Conservation (phyloP, 2,888 invertebrate genomes). For the Ptilodon capucinus region DNA sequence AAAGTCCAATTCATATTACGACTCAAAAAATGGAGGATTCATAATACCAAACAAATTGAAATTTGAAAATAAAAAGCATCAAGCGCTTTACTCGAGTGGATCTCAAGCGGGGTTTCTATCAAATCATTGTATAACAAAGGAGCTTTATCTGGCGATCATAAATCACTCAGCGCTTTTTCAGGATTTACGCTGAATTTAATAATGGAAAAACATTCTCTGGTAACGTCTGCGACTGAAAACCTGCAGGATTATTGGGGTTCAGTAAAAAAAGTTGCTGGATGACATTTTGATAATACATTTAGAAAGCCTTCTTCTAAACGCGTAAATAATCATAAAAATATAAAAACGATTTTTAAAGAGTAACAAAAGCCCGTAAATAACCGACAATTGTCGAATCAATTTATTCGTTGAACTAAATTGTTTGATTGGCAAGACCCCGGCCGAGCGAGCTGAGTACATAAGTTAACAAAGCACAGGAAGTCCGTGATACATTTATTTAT, state of each 20-base stretch:
- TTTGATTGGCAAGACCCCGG: not conserved
- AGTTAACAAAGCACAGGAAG: not conserved
- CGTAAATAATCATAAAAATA: no score
- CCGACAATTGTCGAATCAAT: not conserved
- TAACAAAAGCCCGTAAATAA: no score
- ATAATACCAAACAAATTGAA: not conserved
- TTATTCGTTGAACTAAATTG: not conserved
- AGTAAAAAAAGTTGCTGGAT: not conserved
- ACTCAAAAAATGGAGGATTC: not conserved
- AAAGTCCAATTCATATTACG: no score
- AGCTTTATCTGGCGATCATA: slow-evolving; percentile 1
- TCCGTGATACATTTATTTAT: no score
- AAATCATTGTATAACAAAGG: slow-evolving; percentile 9
- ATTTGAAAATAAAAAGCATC: not conserved
- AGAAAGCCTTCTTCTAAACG: no score
- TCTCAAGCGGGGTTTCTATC: not conserved
- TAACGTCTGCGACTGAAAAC: not conserved
- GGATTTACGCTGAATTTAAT: slow-evolving; percentile 3
- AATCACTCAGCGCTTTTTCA: slow-evolving; percentile 8
- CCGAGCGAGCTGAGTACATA: not conserved
- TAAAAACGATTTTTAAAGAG: no score
- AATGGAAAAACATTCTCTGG: slow-evolving; percentile 4
- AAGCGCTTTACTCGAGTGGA: not conserved
- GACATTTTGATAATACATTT: not conserved
- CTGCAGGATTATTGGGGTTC: not conserved